Evolutionary conservation across 1,140 invertebrate species (phyloP), one percentile per base, ranked within the genome.

Genomic region (Caerostris extrusa): DNA sequence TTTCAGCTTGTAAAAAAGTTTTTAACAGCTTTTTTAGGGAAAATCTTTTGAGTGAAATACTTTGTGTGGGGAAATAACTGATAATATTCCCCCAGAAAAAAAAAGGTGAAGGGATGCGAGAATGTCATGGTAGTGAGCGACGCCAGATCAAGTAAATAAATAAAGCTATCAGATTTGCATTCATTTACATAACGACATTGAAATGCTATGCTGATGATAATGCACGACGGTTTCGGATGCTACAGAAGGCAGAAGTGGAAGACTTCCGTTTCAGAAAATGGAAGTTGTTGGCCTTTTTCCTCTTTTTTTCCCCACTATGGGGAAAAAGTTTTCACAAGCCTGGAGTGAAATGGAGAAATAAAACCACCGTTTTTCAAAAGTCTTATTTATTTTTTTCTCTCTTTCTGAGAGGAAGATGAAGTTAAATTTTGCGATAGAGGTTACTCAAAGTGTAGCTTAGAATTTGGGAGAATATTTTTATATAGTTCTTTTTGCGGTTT

Each of bases 121-220:
- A 71, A 71, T 71, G 71, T 77, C 34, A 34, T 53, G 34, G 12
- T 50, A 77, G 71, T 77, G 71, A 77, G 71, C 71, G 71, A 77
- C 34, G 71, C 50, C 82, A 57, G 82, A 87, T 87, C 34, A 90
- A 81, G 34, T 90, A 90, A 90, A 90, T 90, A 90, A 90, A 77
- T 60, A 90, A 90, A 81, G 53, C 56, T 81, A 90, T 81, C 67
- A 60, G 55, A 90, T 90, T 90, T 90, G 71, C 89, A 90, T 90
- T 53, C 69, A 81, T 90, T 90, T 90, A 14, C 89, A 90, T 90
- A 90, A 90, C 61, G 89, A 81, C 67, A 90, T 81, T 90, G 89
- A 90, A 90, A 90, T 90, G 89, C 85, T 90, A 58, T 60, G 69
- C 67, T 90, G 69, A 90, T 90, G 71, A 60, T 90, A 90, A 90